Base-by-base conservation (phyloP, 2,888 invertebrate species). In the Rhodophaea formosa region DNA sequence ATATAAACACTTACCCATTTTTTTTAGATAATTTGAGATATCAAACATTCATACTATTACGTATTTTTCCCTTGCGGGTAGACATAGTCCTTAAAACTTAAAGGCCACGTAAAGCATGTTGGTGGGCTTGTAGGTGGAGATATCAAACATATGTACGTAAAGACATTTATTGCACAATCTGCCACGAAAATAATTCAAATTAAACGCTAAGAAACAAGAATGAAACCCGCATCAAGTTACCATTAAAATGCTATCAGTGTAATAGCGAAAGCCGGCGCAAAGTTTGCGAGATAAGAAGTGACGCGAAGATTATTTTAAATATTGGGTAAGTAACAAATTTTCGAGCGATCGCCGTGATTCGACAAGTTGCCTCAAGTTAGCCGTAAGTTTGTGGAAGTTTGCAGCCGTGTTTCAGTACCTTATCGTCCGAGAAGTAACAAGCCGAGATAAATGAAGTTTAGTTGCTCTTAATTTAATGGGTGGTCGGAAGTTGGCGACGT, bases 381-480 rank as follows among this genome's bases (percentile, higher is more conserved):
- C 72, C 69, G 74, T 74, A 79, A 86, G 80, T 86, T 83, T 75
- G 68, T 66, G 61, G 63, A 82, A 87, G 79, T 86, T 86, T 73
- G 73, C 78, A 77, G 75, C 77, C 83, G 80, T 86, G 87, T 85
- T 84, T 82, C 83, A 78, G 77, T 80, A 82, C 83, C 83, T 89
- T 89, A 89, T 88, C 89, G 82, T 77, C 82, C 76, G 79, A 80
- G 82, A 85, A 86, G 88, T 86, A 88, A 86, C 88, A 88, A 83
- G 83, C 83, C 76, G 85, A 89, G 89, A 88, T 90, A 89, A 90
- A 89, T 88, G 84, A 89, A 89, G 84, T 88, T 88, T 82, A 83
- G 82, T 86, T 84, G 84, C 87, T 87, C 86, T 85, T 88, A 88
- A 89, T 88, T 89, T 88, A 88, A 88, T 88, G 85, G 85, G 72